Evolutionary conservation across 2,797 vertebrate genomes (phyloP).

Genomic region (Karalla daura): DNA sequence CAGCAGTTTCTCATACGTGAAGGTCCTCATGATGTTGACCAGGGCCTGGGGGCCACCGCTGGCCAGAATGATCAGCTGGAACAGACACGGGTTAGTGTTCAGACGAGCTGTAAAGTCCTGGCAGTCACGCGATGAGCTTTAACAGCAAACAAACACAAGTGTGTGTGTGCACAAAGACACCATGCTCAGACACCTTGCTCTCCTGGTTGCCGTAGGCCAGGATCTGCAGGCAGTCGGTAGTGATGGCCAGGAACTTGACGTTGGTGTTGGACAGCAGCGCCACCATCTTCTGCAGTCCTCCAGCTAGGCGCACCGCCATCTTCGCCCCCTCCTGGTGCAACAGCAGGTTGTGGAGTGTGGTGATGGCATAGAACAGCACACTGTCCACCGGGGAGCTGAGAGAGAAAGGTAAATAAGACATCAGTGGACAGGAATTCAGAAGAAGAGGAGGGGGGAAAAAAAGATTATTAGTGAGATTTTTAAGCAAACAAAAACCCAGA

Average conservation of each 20-base stretch:
- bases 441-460: no score
- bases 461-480: neutral
- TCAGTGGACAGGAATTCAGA: no score
- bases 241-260: conserved; percentile 98
- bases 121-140: neutral
- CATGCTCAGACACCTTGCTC: conserved; percentile 90
- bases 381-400: conserved; percentile 98
- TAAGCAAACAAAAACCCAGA: no score
- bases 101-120: neutral
- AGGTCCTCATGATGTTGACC: conserved; percentile 99
- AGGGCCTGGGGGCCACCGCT: conserved; percentile 97
- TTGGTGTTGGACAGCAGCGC: conserved; percentile 98
- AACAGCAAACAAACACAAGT: no score
- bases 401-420: no score
- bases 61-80: conserved; percentile 96
- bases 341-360: conserved; percentile 97
- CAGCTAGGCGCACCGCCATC: conserved; percentile 98
- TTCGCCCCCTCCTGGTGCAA: conserved; percentile 99
- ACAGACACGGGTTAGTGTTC: conserved; percentile 20
- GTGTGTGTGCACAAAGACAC: no score
- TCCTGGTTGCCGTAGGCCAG: conserved; percentile 99
- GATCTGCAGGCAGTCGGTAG: conserved; percentile 99
- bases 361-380: conserved; percentile 98
- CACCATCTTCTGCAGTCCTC: conserved; percentile 99
- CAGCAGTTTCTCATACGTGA: conserved; percentile 97